A percentile compares a stretch with the other conserved stretches of the same genome.
Evolutionary conservation across 2,113 vertebrate genomes (phyloP).

Genomic region (Anolis carolinensis): DNA sequence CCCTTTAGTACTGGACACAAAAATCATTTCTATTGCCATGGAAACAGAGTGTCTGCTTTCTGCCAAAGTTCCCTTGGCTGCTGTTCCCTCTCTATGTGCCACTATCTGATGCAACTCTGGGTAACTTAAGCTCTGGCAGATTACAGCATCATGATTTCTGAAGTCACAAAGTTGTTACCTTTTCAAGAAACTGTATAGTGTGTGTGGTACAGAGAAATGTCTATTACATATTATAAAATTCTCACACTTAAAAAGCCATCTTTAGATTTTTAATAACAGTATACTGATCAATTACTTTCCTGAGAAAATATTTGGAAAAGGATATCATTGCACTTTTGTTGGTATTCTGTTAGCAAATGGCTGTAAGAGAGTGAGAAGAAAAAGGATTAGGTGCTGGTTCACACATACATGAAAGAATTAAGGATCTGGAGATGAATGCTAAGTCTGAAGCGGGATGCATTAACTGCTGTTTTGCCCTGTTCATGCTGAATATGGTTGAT

Average conservation of each 20-base stretch:
- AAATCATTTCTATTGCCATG: neutral
- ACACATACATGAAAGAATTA: neutral
- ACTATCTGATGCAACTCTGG: constrained; percentile 17
- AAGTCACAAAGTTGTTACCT: neutral
- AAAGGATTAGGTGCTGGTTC: neutral
- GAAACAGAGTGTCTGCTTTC: constrained; percentile 1
- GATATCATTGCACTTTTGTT: constrained; percentile 92
- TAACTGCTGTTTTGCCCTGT: neutral
- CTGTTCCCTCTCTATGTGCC: neutral
- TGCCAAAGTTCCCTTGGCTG: neutral
- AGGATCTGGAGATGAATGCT: neutral
- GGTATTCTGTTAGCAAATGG: constrained; percentile 83
- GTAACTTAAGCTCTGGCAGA: neutral
- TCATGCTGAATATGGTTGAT: neutral
- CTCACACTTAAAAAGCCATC: neutral
- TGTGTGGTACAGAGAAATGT: no score
- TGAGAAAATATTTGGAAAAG: constrained; percentile 69
- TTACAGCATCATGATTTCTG: neutral
- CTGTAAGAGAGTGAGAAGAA: constrained; percentile 67
- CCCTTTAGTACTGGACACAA: neutral
- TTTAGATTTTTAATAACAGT: neutral
- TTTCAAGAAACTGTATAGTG: neutral
- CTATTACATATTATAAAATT: neutral
- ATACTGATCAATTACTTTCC: neutral
- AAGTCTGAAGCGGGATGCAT: neutral